phyloP scores from a whole-genome alignment of 2,797 vertebrate species.

The Lithobates sylvaticus region DNA sequence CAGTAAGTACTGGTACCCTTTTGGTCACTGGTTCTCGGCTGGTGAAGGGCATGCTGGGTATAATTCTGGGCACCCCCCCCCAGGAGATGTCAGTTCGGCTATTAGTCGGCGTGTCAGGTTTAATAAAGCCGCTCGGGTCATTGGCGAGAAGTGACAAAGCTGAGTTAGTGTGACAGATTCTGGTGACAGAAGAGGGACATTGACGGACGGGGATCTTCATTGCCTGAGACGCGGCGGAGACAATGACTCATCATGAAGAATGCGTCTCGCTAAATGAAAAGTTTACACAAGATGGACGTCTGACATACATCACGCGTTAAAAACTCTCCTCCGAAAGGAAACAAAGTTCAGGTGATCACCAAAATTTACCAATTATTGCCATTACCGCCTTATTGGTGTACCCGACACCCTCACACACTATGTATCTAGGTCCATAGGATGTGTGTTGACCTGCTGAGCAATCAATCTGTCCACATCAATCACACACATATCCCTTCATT shows the following conservation, averaged over 20 bases:
- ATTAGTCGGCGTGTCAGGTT: slow-evolving; percentile 29
- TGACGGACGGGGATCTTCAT: slow-evolving; percentile 23
- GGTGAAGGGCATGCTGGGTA: background rate
- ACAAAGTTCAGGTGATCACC: too few relatives aligned
- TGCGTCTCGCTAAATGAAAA: background rate
- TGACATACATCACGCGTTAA: background rate
- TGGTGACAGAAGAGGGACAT: slow-evolving; percentile 10
- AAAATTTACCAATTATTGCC: too few relatives aligned
- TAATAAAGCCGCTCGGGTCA: slow-evolving; percentile 10
- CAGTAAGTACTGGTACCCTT: too few relatives aligned
- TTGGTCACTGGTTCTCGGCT: too few relatives aligned
- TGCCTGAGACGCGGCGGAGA: background rate
- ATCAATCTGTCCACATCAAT: too few relatives aligned
- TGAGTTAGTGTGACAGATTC: slow-evolving; percentile 9
- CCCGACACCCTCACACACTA: too few relatives aligned
- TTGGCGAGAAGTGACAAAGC: background rate
- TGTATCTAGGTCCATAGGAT: too few relatives aligned
- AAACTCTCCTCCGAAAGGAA: too few relatives aligned
- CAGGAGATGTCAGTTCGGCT: slow-evolving; percentile 5
- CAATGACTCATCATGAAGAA: background rate
- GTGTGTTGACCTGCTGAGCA: too few relatives aligned
- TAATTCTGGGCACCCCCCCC: too few relatives aligned
- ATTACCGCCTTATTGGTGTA: too few relatives aligned
- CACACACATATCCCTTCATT: too few relatives aligned
- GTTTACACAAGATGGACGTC: background rate